A percentile compares a stretch with the other conserved stretches of the same genome.
phyloP scores from a whole-genome alignment of 1,140 invertebrate genomes.

The Macrobrachium nipponense region DNA sequence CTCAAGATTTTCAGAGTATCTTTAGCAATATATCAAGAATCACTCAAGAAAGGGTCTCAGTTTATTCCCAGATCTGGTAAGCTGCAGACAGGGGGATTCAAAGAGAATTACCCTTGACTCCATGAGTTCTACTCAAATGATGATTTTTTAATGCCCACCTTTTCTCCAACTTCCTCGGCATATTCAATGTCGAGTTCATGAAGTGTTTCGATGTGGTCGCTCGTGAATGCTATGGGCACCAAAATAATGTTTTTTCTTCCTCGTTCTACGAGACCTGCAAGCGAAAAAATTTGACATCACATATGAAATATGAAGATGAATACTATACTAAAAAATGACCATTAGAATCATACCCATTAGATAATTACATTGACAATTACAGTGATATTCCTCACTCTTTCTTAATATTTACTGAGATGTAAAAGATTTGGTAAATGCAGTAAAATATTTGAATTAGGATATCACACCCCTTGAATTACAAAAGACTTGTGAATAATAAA shows the following conservation, averaged over 20 bases:
- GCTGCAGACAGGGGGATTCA: too few species aligned
- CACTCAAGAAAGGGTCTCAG: too few species aligned
- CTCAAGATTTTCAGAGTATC: too few species aligned
- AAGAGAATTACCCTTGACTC: too few species aligned
- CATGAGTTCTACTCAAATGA: too few species aligned
- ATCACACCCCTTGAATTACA: too few species aligned
- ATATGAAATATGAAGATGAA: background rate
- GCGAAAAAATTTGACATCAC: background rate
- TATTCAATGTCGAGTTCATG: constrained; percentile 98
- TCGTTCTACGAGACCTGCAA: constrained; percentile 80
- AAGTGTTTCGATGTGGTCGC: constrained; percentile 97
- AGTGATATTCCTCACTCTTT: background rate
- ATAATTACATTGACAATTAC: background rate
- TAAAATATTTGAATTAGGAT: too few species aligned
- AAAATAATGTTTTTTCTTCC: constrained; percentile 89
- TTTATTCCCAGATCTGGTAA: too few species aligned
- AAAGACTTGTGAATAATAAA: too few species aligned
- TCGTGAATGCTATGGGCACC: constrained; percentile 96
- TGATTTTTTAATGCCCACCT: constrained; percentile 74
- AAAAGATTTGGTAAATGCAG: too few species aligned
- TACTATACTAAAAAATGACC: background rate
- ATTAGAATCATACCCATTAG: background rate
- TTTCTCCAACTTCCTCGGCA: constrained; percentile 86
- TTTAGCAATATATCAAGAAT: too few species aligned
- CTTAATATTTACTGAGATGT: too few species aligned